Percentiles rank a stretch among this genome's conserved stretches.
Conservation (phyloP, 2,113 vertebrate species). For the Procapra przewalskii region DNA sequence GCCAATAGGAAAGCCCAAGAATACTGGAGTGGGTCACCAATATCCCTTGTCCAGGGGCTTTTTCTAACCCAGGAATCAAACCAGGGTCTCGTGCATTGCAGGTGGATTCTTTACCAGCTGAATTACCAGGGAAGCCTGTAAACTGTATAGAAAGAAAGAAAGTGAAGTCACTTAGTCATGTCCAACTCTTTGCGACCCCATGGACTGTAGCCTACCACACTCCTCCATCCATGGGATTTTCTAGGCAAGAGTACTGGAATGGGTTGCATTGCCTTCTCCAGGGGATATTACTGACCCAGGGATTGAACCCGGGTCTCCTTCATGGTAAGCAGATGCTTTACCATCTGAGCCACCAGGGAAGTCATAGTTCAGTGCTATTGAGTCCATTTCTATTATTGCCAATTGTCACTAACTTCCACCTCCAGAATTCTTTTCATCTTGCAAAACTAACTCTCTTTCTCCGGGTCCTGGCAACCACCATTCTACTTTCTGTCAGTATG, state of each 20-base stretch:
- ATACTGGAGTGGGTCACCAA: not conserved
- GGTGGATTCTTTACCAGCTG: not conserved
- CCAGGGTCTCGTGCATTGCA: not conserved
- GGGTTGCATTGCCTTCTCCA: not conserved
- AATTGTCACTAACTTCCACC: not conserved
- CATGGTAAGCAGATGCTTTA: not conserved
- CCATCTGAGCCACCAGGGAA: not conserved
- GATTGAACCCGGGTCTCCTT: fast-evolving
- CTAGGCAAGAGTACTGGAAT: not conserved
- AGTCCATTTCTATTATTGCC: not conserved
- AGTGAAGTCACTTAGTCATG: not conserved
- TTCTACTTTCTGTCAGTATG: not conserved
- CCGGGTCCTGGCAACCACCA: not conserved
- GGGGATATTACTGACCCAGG: not conserved
- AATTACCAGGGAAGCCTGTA: not conserved
- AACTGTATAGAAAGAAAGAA: not conserved
- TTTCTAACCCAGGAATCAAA: not conserved
- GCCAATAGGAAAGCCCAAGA: not conserved
- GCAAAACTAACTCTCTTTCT: not conserved
- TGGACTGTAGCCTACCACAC: not conserved
- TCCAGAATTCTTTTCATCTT: not conserved
- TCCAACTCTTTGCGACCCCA: not conserved
- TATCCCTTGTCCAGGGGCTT: not conserved
- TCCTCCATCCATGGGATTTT: not conserved
- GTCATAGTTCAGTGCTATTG: not conserved